Evolutionary conservation across 1,140 invertebrate genomes (phyloP).

Genomic region (Aphaenogaster floridana): DNA sequence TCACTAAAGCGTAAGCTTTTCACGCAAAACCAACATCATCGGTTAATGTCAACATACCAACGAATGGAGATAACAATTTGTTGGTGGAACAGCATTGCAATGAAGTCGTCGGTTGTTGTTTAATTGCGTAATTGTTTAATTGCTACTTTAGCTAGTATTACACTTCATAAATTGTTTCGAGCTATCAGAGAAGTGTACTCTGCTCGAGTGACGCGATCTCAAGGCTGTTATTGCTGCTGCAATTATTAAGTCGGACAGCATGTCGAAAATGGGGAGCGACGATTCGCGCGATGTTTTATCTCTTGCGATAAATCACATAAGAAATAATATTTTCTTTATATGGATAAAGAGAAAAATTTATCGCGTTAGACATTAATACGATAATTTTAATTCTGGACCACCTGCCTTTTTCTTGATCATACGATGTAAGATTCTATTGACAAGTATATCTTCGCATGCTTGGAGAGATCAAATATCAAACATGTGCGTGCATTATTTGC

Average conservation of each 20-base stretch:
- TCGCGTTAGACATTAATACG: not conserved
- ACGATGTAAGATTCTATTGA: not conserved
- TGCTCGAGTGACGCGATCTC: not conserved
- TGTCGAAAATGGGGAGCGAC: not conserved
- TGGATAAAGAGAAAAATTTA: not conserved
- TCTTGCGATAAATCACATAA: not conserved
- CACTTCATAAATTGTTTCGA: conserved; percentile 37
- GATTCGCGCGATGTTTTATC: not conserved
- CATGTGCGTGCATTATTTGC: not conserved
- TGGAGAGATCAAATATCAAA: not conserved
- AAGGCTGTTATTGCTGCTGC: not conserved
- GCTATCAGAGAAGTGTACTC: conserved; percentile 23
- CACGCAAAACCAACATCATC: conserved; percentile 34
- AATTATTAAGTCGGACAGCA: conserved; percentile 10
- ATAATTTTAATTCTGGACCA: not conserved
- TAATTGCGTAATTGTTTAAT: conserved; percentile 37
- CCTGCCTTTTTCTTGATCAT: not conserved
- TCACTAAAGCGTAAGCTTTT: conserved; percentile 43
- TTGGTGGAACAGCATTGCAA: not conserved
- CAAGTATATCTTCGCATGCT: not conserved
- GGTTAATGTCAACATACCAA: not conserved
- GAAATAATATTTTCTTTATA: not conserved
- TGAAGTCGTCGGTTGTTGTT: conserved; percentile 21
- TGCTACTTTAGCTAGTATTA: not conserved
- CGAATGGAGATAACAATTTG: conserved; percentile 7